Base-by-base conservation (phyloP, 2,888 invertebrate species). In the Suillia variegata region DNA sequence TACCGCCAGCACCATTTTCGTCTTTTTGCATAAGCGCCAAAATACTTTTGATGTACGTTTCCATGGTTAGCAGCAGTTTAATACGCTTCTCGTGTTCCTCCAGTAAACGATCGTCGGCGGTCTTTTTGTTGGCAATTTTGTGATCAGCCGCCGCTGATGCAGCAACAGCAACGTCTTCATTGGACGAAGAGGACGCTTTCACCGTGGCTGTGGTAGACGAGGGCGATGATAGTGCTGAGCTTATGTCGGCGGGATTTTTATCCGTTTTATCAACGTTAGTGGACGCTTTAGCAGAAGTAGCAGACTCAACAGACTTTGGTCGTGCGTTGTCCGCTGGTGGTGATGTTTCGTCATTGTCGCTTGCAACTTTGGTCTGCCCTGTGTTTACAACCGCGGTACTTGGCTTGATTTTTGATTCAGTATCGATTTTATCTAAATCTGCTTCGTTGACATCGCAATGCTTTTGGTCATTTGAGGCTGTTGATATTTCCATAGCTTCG, bases 11-110 rank as follows among this genome's bases (percentile, higher is more conserved):
- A 42, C 63, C 58, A 59, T 66, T 72, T 18, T 74, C 70, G 42
- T 81, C 81, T 21, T 78, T 75, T 63, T 81, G 80, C 56, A 82
- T 77, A 51, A 81, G 74, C 54, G 72, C 69, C 47, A 82, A 72
- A 65, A 82, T 81, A 57, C 73, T 75, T 59, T 78, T 77, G 21
- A 82, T 81, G 57, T 80, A 80, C n/a, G 79, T 75, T 61, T 82
- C 81, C 75, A 82, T 80, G 21, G 79, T 81, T 33, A 72, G 70
- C 60, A 82, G 62, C 1, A 77, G 69, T 67, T 72, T 77, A 4
- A 79, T 67, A n/a, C 80, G 77, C 50, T 77, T 75, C 51, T 79
- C 75, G 17, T 75, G 75, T 59, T 80, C 80, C 56, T 81, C 80
- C 12, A 75, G 70, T 2, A 76, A 50, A 21, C 79, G 76, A 65